Conservation (phyloP, 1,140 invertebrate genomes). For the Zaprionus tsacasi region DNA sequence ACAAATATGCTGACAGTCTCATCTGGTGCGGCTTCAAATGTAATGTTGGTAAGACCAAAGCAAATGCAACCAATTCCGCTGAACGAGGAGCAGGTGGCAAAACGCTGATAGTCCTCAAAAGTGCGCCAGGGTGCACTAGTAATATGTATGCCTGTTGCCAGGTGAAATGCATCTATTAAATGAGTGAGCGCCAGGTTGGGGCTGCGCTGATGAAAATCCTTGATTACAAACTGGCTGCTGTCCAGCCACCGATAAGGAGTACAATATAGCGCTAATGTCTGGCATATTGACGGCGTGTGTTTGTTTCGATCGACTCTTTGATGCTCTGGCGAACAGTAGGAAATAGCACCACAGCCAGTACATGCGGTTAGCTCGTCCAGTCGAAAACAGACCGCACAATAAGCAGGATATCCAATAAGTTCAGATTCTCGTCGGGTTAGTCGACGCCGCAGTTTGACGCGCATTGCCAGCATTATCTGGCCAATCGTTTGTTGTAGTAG, state of each 20-base stretch:
- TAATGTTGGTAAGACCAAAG: slow-evolving; percentile 32
- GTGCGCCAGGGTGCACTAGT: slow-evolving; percentile 14
- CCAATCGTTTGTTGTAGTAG: slow-evolving; percentile 36
- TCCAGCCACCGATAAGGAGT: slow-evolving; percentile 38
- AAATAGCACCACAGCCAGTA: slow-evolving; percentile 39
- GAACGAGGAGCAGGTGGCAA: slow-evolving; percentile 55
- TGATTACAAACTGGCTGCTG: slow-evolving; percentile 4
- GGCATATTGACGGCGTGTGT: slow-evolving; percentile 42
- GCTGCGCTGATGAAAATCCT: neutral
- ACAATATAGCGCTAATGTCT: slow-evolving; percentile 45
- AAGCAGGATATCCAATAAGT: slow-evolving; percentile 50
- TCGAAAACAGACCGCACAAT: slow-evolving; percentile 55
- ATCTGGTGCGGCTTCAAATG: slow-evolving; percentile 1
- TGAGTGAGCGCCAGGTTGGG: slow-evolving; percentile 25
- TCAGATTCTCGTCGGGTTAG: slow-evolving; percentile 49
- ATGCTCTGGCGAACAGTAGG: slow-evolving; percentile 58
- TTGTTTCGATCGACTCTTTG: slow-evolving; percentile 7
- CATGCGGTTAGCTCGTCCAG: slow-evolving; percentile 30
- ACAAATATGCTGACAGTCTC: slow-evolving; percentile 46
- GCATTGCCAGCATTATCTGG: slow-evolving; percentile 50
- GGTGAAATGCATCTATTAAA: slow-evolving; percentile 35
- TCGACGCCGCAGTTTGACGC: slow-evolving; percentile 33
- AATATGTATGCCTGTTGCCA: slow-evolving; percentile 29
- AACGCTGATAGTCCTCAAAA: slow-evolving; percentile 44
- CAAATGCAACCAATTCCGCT: slow-evolving; percentile 62